Conservation (phyloP, 2,797 vertebrate genomes). For the Sebastes glaucus region DNA sequence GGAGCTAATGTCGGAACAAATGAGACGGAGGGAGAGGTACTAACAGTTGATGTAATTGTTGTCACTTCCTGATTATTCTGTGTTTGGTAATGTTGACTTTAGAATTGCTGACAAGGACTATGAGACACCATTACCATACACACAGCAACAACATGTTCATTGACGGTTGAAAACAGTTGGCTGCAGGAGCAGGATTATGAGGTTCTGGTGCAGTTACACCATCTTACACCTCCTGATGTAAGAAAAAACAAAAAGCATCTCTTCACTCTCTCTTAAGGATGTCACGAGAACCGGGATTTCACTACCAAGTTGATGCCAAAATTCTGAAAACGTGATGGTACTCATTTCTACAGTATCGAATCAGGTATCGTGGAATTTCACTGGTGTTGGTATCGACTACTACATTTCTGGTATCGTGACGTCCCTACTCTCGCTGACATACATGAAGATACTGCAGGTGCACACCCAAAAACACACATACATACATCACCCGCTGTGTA, state of each 20-base stretch:
- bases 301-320: too few species aligned
- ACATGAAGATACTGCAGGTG: slow-evolving; percentile 6
- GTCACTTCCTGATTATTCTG: background rate
- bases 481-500: background rate
- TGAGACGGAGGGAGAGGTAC: background rate
- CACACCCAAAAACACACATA: background rate
- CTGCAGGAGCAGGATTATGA: slow-evolving; percentile 6
- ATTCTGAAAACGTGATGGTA: too few species aligned
- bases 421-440: background rate
- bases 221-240: background rate
- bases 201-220: slow-evolving; percentile 18
- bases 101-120: too few species aligned
- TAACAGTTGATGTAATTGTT: slow-evolving; percentile 11
- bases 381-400: too few species aligned
- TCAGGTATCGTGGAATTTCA: too few species aligned
- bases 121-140: background rate
- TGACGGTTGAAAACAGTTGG: background rate
- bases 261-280: background rate
- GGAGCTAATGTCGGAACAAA: slow-evolving; percentile 13
- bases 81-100: background rate
- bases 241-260: background rate
- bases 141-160: background rate
- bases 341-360: too few species aligned
- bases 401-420: too few species aligned
- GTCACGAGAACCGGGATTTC: too few species aligned